A percentile compares a stretch with the other conserved stretches of the same genome.
Conservation (phyloP, 2,888 invertebrate species). For the Xestia xanthographa region DNA sequence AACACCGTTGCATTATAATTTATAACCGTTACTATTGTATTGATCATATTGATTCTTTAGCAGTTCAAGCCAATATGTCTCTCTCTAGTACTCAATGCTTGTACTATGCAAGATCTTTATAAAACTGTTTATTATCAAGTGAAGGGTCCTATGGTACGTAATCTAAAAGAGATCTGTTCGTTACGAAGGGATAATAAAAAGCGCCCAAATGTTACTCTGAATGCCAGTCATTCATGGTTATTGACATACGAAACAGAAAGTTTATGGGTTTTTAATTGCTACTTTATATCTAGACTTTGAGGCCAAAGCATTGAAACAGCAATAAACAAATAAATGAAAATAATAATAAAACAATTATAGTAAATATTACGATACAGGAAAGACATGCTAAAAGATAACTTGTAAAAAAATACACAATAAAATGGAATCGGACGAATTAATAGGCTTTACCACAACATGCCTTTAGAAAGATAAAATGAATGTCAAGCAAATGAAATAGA, state of each 20-base stretch:
- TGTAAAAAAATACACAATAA: constrained; percentile 5
- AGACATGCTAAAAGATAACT: neutral
- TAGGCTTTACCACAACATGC: constrained; percentile 10
- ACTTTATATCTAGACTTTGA: constrained; percentile 40
- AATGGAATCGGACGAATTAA: constrained; percentile 1
- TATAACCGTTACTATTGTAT: neutral
- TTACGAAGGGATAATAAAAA: constrained; percentile 51
- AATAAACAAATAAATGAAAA: constrained; percentile 38
- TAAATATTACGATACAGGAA: constrained; percentile 39
- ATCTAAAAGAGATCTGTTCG: constrained; percentile 42
- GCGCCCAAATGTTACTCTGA: constrained; percentile 38
- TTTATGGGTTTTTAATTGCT: constrained; percentile 54
- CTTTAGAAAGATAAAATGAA: constrained; percentile 32
- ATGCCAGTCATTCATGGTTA: constrained; percentile 53
- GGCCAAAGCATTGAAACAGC: constrained; percentile 48
- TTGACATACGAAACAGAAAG: constrained; percentile 54
- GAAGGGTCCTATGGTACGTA: constrained; percentile 31
- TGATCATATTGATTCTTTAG: constrained; percentile 7
- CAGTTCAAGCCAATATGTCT: neutral
- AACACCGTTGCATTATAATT: constrained; percentile 5
- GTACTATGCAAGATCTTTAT: neutral
- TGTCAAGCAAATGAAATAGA: constrained; percentile 46
- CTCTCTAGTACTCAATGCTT: neutral
- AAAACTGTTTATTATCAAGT: constrained; percentile 23
- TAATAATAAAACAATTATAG: constrained; percentile 23